Conservation (phyloP, 1,140 invertebrate genomes). For the Metopolophium dirhodum region DNA sequence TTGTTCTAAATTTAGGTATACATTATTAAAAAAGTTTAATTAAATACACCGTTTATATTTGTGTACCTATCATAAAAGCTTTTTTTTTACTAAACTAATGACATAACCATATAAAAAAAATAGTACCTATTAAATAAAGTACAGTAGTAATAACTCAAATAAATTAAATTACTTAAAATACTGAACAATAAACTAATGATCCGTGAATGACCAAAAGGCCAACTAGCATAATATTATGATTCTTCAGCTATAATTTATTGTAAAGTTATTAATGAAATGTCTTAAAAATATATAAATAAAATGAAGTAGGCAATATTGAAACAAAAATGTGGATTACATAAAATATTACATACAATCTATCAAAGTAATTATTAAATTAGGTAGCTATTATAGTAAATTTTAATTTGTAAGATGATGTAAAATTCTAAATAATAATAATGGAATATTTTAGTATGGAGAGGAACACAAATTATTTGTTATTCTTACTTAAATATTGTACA, state of each 20-base stretch:
- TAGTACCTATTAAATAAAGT: not conserved
- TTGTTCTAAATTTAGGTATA: not conserved
- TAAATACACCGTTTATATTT: not conserved
- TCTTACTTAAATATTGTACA: constrained; percentile 25
- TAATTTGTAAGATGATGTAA: not conserved
- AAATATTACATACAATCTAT: not conserved
- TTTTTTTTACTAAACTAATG: not conserved
- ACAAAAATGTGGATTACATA: not conserved
- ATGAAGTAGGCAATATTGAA: not conserved
- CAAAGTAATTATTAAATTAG: not conserved
- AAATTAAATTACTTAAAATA: not conserved
- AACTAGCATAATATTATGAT: not conserved
- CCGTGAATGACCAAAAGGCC: not conserved
- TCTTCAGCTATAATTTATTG: not conserved
- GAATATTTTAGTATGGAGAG: constrained; percentile 28
- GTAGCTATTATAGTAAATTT: not conserved
- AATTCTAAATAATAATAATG: constrained; percentile 32
- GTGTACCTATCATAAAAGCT: not conserved
- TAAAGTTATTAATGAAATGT: not conserved
- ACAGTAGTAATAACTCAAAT: not conserved
- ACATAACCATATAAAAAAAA: not conserved
- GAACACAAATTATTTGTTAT: constrained; percentile 7
- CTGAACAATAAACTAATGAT: not conserved
- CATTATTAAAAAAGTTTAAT: not conserved
- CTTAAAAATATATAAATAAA: not conserved